Evolutionary conservation across 2,113 vertebrate species (phyloP), one percentile per base, ranked within the genome.

Genomic region (Triplophysa dalaica): DNA sequence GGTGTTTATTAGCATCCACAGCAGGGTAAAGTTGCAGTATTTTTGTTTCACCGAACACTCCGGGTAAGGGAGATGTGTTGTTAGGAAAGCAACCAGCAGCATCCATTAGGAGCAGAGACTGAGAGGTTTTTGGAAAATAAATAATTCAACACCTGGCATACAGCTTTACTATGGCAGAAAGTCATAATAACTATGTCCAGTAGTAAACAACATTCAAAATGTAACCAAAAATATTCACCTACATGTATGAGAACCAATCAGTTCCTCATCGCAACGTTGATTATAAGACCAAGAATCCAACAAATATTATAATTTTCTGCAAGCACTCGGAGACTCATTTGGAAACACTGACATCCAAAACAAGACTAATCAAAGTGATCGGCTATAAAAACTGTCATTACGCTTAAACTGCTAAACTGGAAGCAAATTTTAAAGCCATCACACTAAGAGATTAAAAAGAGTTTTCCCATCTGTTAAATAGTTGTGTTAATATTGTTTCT

Each of bases 391-490:
- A 58, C 6, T 56, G 1, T 8, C 14, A 56, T 7, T 56, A 8
- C 5, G 8, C 19, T 58, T 58, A 21, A n/a, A 10, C 7, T 2
- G 1, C 16, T 9, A 21, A 58, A 21, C 17, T 58, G 54, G 8
- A 58, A 58, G 8, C 8, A 19, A 58, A n/a, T 58, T 58, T 8
- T 58, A 58, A 56, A 45, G 43, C 54, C 16, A 56, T 58, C 19
- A 19, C 19, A n/a, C 19, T n/a, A 21, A 19, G 19, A 58, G 19
- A 6, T 45, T 6, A 58, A 58, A 58, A 21, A 21, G 8, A 10
- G 63, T 26, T 62, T 75, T 62, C n/a, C 54, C 54, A 22, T 60
- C 70, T 21, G n/a, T 75, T 61, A 62, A 75, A 62, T 60, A 75
- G 58, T 21, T 56, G 6, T 63, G 22, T 21, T 75, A 63, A 29